Conservation (phyloP, 2,797 vertebrate species). For the Malurus leucopterus region DNA sequence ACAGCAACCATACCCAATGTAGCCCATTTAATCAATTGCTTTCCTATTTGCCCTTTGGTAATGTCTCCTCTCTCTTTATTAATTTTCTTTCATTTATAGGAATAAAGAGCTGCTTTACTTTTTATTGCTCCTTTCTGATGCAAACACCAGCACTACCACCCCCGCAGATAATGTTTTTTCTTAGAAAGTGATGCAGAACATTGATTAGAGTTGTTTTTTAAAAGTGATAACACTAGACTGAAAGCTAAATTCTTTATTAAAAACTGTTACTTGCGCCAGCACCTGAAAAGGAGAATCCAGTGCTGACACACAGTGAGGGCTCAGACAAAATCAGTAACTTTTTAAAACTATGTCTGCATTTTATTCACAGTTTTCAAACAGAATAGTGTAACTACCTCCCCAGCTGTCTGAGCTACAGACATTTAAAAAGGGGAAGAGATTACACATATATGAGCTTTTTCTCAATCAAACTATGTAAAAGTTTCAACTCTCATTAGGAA, state of each 20-base stretch:
- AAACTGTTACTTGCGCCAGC: not conserved
- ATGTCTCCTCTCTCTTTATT: not conserved
- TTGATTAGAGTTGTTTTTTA: not conserved
- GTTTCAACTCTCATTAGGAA: not conserved
- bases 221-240: not conserved
- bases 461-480: not conserved
- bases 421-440: not conserved
- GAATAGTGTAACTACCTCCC: not conserved
- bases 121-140: not conserved
- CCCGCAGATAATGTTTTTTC: not conserved
- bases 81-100: not conserved
- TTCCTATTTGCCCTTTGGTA: not conserved
- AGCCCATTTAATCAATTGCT: not conserved
- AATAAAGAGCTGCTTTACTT: not conserved
- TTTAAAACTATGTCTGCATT: not conserved
- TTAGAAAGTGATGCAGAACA: not conserved
- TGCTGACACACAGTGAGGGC: not conserved
- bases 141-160: not conserved
- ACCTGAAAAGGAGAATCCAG: not conserved
- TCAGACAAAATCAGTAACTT: not conserved
- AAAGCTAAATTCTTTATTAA: not conserved
- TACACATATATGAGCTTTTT: fast-evolving
- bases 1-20: not conserved
- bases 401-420: not conserved
- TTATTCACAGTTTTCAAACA: not conserved